Evolutionary conservation across 2,797 vertebrate species (phyloP), one percentile per base, ranked within the genome.

Genomic region (Busarellus nigricollis): DNA sequence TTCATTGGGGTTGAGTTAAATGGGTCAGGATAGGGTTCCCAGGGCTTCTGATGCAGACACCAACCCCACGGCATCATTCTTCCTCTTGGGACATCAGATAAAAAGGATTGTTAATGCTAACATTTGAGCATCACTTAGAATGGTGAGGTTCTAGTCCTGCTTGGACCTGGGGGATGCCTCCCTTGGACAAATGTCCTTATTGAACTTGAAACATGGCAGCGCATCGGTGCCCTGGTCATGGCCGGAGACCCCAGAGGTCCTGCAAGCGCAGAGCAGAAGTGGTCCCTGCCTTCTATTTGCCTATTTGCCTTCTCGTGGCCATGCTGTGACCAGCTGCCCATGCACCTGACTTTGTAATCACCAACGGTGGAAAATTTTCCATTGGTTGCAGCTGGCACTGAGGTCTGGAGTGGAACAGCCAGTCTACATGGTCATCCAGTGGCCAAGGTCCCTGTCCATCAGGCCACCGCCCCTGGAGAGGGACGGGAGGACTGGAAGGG

Each of bases 401-500:
- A 33, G 83, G 20, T 74, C 59, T 82, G 79, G 57, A 67, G 70
- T 7, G 50, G 45, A 94, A 33, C 26, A 50, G 50, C 44, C 2
- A 3, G 44, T 63, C 37, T 73, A 35, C 0, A 0, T 37, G 31
- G 59, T 67, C 55, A 50, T n/a, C 24, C 25, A 12, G 67, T 19
- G 13, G 7, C 72, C 1, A 2, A 70, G 21, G 24, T 76, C 73
- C 31, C 25, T 0, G 1, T 73, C 45, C 49, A 19, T 71, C 0
- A 0, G 35, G 59, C 55, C 44, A 44, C 26, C 2, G 2, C 8
- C 12, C 31, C 13, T 9, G 8, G 21, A 87, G 76, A 55, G 49
- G 37, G 35, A 63, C 1, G 2, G 38, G 62, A 66, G 29, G 62
- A n/a, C 29, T 54, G 44, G 16, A 40, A 40, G 29, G 35, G 47